Evolutionary conservation across 2,888 invertebrate species (phyloP).

Genomic region (Phasia obesa): DNA sequence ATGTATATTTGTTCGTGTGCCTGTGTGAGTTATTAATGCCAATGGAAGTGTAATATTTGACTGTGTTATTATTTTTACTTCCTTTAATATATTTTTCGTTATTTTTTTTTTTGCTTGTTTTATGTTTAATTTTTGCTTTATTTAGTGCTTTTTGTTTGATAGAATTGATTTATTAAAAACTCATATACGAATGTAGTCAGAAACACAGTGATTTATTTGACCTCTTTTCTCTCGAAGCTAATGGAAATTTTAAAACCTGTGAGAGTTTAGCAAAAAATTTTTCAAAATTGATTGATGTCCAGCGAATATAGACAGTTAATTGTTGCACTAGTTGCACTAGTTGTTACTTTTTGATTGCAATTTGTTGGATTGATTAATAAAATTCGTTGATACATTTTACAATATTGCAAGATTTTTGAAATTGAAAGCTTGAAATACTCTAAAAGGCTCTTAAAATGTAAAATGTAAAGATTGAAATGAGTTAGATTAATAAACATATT

Average conservation of each 20-base stretch:
- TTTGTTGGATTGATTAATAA: slow-evolving; percentile 12
- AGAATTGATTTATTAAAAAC: slow-evolving; percentile 70
- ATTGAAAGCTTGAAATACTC: background rate
- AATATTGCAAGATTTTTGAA: background rate
- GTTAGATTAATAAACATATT: background rate
- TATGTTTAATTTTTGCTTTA: slow-evolving; percentile 15
- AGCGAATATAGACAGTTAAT: slow-evolving; percentile 49
- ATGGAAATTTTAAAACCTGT: slow-evolving; percentile 54
- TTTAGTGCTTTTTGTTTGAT: slow-evolving; percentile 58
- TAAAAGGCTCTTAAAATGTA: background rate
- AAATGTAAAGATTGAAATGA: background rate
- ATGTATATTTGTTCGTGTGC: slow-evolving; percentile 14
- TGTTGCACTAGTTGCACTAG: slow-evolving; percentile 37
- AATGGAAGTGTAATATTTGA: slow-evolving; percentile 43
- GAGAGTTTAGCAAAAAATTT: slow-evolving; percentile 30
- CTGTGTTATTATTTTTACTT: slow-evolving; percentile 60
- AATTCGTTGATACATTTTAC: background rate
- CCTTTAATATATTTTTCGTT: slow-evolving; percentile 30
- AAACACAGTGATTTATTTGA: slow-evolving; percentile 54
- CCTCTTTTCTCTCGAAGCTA: slow-evolving; percentile 44
- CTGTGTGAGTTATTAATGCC: slow-evolving; percentile 5
- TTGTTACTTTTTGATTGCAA: slow-evolving; percentile 37
- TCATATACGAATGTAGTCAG: slow-evolving; percentile 31
- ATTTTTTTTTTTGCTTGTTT: background rate
- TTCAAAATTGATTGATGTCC: slow-evolving; percentile 53